phyloP scores from a whole-genome alignment of 2,797 vertebrate species.

The Micropoecilia bifurca region DNA sequence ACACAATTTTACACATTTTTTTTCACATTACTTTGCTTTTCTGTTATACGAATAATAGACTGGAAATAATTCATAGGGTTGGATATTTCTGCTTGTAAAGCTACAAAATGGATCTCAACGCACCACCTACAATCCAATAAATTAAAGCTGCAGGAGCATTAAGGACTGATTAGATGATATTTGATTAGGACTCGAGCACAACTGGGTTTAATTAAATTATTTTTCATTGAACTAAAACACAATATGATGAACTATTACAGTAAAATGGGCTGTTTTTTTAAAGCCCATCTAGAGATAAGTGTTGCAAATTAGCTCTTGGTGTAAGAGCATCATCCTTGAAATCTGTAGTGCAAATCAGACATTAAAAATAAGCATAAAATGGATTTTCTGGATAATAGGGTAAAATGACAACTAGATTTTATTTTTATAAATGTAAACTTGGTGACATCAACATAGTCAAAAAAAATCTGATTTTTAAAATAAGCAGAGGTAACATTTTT shows the following conservation, averaged over 20 bases:
- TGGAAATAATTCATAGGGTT: background rate
- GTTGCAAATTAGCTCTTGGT: no score
- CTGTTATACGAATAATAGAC: background rate
- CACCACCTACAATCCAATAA: background rate
- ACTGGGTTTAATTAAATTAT: background rate
- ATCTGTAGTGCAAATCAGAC: background rate
- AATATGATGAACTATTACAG: background rate
- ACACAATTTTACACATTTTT: background rate
- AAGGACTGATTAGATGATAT: background rate
- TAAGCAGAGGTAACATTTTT: background rate
- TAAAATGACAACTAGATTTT: background rate
- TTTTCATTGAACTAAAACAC: background rate
- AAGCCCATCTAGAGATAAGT: no score
- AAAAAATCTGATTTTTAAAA: background rate
- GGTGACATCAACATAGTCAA: background rate
- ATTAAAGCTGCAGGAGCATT: background rate
- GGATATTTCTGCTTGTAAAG: background rate
- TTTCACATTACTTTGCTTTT: background rate
- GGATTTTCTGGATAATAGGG: background rate
- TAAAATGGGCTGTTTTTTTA: background rate
- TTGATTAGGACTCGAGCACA: background rate
- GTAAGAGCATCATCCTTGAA: background rate
- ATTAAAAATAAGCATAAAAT: background rate
- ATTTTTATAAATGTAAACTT: background rate
- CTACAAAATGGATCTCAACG: background rate